Base-by-base conservation (phyloP, 2,888 invertebrate species). In the Tinea pellionella region DNA sequence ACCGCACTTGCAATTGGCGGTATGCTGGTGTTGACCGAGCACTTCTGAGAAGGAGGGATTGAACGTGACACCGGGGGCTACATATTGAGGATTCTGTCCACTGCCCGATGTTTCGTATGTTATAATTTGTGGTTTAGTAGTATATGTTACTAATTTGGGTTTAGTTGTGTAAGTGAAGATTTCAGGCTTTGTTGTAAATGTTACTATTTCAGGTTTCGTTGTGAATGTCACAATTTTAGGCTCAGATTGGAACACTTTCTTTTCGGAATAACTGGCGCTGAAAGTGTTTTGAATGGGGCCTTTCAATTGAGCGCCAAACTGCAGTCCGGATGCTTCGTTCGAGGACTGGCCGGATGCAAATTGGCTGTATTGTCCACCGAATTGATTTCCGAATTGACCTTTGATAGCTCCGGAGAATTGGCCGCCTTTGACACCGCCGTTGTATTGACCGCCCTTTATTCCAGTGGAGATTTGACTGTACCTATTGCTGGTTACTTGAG, bases 31-130 rank as follows among this genome's bases (percentile, higher is more conserved):
- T 12, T 60, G 56, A 0, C 78, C 77, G 0, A 80, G 72, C 0
- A 80, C 61, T 8, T 78, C 79, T 0, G 77, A 65, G 42, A 86
- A 83, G 0, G 73, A 72, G 0, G 83, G 83, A 62, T 77, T 82
- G 53, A 73, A 78, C 0, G 78, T 72, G 0, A 77, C 74, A 0
- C 74, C 76, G 0, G 86, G 84, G 0, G 78, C 78, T 0, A 78
- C 79, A n/a, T 81, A 78, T 29, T 82, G 84, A 0, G 82, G 83
- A 62, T 80, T 82, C 0, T 74, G 78, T 0, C 77, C 78, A 41
- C 78, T 83, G 0, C 85, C 87, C 0, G 85, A 83, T 0, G 86
- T 83, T 62, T 85, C 81, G 59, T 82, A 83, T 0, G 74, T 74
- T 4, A 83, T 77, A 19, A 77, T 65, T 63, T 80, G 77, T 0